Base-by-base conservation (phyloP, 1,140 invertebrate genomes). In the Drosophila gunungcola region DNA sequence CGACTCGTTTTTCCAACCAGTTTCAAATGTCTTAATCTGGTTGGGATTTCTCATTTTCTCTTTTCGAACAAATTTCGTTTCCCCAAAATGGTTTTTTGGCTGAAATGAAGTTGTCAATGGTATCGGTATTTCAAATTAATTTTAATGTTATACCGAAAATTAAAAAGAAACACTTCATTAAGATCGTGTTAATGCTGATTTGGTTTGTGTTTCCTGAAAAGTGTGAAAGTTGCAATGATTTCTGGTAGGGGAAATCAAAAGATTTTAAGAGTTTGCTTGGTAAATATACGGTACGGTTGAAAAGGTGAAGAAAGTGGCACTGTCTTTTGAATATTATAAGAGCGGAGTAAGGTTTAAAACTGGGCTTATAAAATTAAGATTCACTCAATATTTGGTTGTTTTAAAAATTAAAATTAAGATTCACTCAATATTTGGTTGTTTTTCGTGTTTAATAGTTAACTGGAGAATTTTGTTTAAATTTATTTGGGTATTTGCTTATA, bases 161-260 rank as follows among this genome's bases (percentile, higher is more conserved):
- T 83, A 89, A 78, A 49, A 11, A 46, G 42, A 70, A 60, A 89
- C 83, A 89, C 83, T 76, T 88, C 84, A 88, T 89, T 88, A 88
- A 68, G 55, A 49, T 58, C 36, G 79, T 83, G 83, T 89, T 89
- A 88, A 89, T 88, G 62, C 53, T 77, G 36, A 58, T 56, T 46
- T 60, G 55, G 43, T 43, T 52, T 46, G 53, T 73, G 62, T 63
- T 39, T 53, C 13, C 43, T 21, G 27, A 34, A 55, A 67, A 61
- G 78, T 74, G 82, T 86, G 82, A 86, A 86, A 88, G 78, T 76
- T 79, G 83, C 78, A 88, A 65, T 49, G 61, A 25, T 54, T 7
- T 55, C 4, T 16, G 41, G 9, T 25, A 21, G 10, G 43, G 25
- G 9, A 34, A 57, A 49, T 34, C 25, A 25, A 21, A 45, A 48